These are phyloP conservation scores for Acestrorhynchus altus DNA, from an alignment of 2,797 vertebrate species.

Conservation along the genomic window DNA sequence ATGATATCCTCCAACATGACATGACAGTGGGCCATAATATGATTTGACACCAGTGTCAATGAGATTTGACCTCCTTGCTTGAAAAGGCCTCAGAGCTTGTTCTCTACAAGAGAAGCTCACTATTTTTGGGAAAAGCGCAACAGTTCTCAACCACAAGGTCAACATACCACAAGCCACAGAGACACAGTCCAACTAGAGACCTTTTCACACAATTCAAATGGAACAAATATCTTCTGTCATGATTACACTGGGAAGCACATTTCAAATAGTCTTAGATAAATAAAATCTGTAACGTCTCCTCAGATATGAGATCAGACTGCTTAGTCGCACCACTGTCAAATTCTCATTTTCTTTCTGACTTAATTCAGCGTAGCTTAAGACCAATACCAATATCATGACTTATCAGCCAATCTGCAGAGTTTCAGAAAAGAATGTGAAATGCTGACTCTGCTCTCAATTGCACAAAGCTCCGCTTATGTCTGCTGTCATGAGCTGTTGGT, in stretches of 20 bases:
- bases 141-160: conserved; percentile 11
- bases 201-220: neutral
- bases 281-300: neutral
- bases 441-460: conserved; percentile 50
- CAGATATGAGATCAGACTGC: conserved; percentile 12
- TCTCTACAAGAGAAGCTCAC: conserved; percentile 13
- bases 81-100: conserved; percentile 21
- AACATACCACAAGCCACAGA: neutral
- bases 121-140: conserved; percentile 41
- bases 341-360: neutral
- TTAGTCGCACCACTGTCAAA: neutral
- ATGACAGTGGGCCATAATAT: conserved; percentile 39
- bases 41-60: conserved; percentile 47
- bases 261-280: neutral
- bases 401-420: conserved; percentile 40
- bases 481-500: conserved; percentile 58
- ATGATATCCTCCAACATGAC: conserved; percentile 30
- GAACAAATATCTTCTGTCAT: neutral
- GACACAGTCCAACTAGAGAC: neutral
- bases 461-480: conserved; percentile 46
- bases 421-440: conserved; percentile 41
- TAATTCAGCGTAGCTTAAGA: conserved; percentile 28
- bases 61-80: conserved; percentile 51
- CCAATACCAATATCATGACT: conserved; percentile 43
- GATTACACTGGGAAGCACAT: no score